Conservation (phyloP, 2,888 invertebrate genomes). For the Himalopsyche japonica region DNA sequence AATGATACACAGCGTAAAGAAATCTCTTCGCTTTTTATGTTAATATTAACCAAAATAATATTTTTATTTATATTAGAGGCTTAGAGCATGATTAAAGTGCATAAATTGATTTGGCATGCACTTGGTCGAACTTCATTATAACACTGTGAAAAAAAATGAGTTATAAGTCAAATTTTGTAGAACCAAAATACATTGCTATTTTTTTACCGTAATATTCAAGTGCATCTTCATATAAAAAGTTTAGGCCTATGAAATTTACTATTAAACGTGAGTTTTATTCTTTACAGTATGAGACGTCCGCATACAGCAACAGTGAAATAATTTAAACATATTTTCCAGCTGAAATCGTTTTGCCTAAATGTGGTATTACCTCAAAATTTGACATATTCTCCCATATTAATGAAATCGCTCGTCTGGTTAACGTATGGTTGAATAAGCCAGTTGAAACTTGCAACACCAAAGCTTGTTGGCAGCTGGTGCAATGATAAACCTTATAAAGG, state of each 20-base stretch:
- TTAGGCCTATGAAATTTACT: background rate
- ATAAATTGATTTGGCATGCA: too few relatives aligned
- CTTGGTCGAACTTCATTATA: too few relatives aligned
- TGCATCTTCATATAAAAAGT: too few relatives aligned
- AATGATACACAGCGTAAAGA: too few relatives aligned
- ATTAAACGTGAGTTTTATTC: background rate
- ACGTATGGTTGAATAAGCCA: background rate
- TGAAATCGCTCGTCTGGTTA: background rate
- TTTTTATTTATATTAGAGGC: too few relatives aligned
- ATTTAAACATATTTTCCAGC: background rate
- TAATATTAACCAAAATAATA: too few relatives aligned
- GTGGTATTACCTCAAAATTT: background rate
- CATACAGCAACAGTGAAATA: background rate
- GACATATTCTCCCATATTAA: background rate
- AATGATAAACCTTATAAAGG: background rate
- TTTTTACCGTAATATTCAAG: too few relatives aligned
- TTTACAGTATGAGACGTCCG: background rate
- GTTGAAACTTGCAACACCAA: background rate
- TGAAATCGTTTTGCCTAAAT: background rate
- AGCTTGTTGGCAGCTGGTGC: background rate
- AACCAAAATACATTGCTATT: too few relatives aligned
- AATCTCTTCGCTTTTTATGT: too few relatives aligned
- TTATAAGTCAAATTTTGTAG: too few relatives aligned
- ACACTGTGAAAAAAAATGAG: too few relatives aligned
- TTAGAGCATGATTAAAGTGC: too few relatives aligned